Evolutionary conservation across 2,113 vertebrate genomes (phyloP).

Genomic region (Helogale parvula): DNA sequence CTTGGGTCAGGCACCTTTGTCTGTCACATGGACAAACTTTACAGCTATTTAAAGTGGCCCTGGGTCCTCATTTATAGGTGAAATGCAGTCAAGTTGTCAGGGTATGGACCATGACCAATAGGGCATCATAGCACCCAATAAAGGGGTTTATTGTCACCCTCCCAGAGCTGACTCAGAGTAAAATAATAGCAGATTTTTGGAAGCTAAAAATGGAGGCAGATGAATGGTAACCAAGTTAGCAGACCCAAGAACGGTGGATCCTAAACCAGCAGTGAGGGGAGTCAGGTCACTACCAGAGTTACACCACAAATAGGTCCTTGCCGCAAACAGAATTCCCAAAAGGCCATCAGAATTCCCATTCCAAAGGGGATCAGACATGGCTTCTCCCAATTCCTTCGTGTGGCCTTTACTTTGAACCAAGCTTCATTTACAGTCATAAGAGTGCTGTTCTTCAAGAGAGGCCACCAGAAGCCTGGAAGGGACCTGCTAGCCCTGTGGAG

Average conservation of each 20-base stretch:
- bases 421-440: not conserved
- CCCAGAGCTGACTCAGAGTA: not conserved
- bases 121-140: not conserved
- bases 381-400: not conserved
- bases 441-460: not conserved
- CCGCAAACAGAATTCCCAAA: not conserved
- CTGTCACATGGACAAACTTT: not conserved
- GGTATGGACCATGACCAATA: not conserved
- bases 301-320: not conserved
- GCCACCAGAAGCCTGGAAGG: not conserved
- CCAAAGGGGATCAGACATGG: not conserved
- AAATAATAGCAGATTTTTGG: not conserved
- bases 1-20: not conserved
- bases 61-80: not conserved
- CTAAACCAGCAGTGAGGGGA: not conserved
- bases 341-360: not conserved
- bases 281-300: not conserved
- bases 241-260: not conserved
- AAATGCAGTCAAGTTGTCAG: not conserved
- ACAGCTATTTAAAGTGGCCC: not conserved
- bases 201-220: not conserved
- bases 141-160: not conserved
- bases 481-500: not conserved
- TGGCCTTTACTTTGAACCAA: constrained; percentile 9
- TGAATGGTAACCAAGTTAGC: not conserved